Evolutionary conservation across 2,888 invertebrate genomes (phyloP), one percentile per base, ranked within the genome.

Genomic region (Nephrotoma flavescens): DNA sequence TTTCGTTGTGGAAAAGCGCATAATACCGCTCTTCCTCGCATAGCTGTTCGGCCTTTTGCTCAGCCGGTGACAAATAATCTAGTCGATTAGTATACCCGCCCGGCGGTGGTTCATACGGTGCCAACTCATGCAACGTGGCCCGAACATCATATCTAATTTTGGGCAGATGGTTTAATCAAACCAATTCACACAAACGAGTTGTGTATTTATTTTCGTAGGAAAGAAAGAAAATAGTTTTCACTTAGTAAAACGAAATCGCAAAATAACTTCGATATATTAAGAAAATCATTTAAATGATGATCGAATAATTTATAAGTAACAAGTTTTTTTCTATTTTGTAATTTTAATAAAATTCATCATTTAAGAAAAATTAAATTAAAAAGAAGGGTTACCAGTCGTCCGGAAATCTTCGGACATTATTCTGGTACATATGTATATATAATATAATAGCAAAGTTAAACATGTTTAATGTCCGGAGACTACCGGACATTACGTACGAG

Each of bases 21-120:
- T 96, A 93, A 92, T 98, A 99, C 85, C 99, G 93, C 92, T 99
- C 99, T 90, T 97, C 97, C 91, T 99, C 98, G 92, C 98, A 98
- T 87, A 97, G 93, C 90, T 96, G 95, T 92, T 99, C 99, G 88
- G 98, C 94, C 88, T 95, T 94, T 88, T 93, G 93, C 91, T 97
- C 96, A 85, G 95, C 94, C 89, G 94, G 94, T 85, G 94, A 94
- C 86, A 96, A 92, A 89, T 94, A 94, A 89, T 92, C 94, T 88
- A 91, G 92, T 42, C 93, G 91, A 89, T 92, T 93, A 71, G 93
- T 92, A 90, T 93, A 94, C 89, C 96, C 96, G 89, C 96, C 96
- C 6, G 95, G 93, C 86, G 95, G 95, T 45, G 96, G 95, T 92
- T 98, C 98, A 90, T 95, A 95, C 44, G 94, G 93, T 86, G 94